Percentiles rank a stretch among this genome's conserved stretches.
These are phyloP conservation scores for Agrotis exclamationis DNA, from an alignment of 2,888 invertebrate species.

Conservation along the genomic window DNA sequence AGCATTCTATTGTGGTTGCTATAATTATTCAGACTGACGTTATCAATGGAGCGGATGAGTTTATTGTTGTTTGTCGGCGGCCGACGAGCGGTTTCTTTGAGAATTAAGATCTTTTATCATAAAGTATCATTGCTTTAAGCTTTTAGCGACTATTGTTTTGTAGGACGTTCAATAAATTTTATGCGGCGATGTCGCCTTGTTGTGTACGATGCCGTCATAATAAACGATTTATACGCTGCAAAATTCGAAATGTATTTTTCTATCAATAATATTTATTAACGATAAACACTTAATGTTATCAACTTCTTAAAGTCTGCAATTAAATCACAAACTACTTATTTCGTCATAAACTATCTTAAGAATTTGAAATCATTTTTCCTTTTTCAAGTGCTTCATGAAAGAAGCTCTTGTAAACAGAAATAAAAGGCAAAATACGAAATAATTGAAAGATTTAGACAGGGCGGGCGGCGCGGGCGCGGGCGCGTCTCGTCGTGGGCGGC, in stretches of 20 bases:
- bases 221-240: not conserved
- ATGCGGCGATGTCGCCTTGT: not conserved
- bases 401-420: not conserved
- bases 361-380: not conserved
- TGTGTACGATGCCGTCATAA: not conserved
- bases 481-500: conserved; percentile 63
- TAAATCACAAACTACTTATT: not conserved
- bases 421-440: conserved; percentile 43
- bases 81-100: not conserved
- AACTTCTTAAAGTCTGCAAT: too few relatives aligned
- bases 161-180: conserved; percentile 8
- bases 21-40: conserved; percentile 41
- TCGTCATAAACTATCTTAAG: not conserved
- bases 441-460: conserved; percentile 66
- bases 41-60: conserved; percentile 42
- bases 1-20: conserved; percentile 10
- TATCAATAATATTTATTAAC: not conserved
- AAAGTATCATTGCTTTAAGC: conserved; percentile 40
- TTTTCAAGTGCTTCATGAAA: too few relatives aligned
- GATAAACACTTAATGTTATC: too few relatives aligned
- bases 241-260: not conserved
- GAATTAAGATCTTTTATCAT: conserved; percentile 27
- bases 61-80: conserved; percentile 41
- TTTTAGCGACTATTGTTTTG: conserved; percentile 31
- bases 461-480: conserved; percentile 49